Base-by-base conservation (phyloP, 2,797 vertebrate species). In the Diplodus puntazzo region DNA sequence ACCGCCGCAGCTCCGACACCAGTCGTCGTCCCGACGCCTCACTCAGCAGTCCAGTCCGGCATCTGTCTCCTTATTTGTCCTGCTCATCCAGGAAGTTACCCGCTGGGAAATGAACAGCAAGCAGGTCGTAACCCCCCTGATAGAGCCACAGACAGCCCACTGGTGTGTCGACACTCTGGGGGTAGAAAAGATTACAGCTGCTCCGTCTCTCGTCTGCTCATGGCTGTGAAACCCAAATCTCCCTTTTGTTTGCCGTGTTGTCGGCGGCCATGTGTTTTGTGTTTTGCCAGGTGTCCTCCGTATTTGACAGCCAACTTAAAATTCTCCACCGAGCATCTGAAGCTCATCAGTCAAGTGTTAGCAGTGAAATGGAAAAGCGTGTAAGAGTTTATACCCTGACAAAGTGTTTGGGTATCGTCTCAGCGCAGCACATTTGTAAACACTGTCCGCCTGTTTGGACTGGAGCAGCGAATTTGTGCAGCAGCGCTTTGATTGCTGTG, bases 391-490 rank as follows among this genome's bases (percentile, higher is more conserved):
- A 64, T 74, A 63, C 66, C 27, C 23, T 71, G 59, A 60, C 71
- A 70, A 70, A 89, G 76, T 79, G 83, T 87, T 89, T 85, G 70
- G 83, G 80, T 87, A 57, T 87, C 58, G 46, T 76, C 81, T 83
- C 77, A 74, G 74, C 0, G 14, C 61, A 64, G 64, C 34, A 63
- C 57, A 86, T 89, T 89, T 86, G 84, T 88, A 93, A 91, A 90
- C 87, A 87, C 83, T 84, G 91, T 90, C 88, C 64, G 66, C 3
- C n/a, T 92, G 87, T 92, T 93, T 92, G 84, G 81, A n/a, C 69
- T 89, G 81, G 69, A 83, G n/a, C 59, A 50, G 79, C 63, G 58
- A 46, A 59, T 77, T 69, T 69, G 55, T 53, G 69, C 85, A 23
- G 77, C 64, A 75, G 66, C 27, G 1, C 80, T 83, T 80, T 90